A percentile compares a stretch with the other conserved stretches of the same genome.
Conservation (phyloP, 2,888 invertebrate species). For the Polydrusus tereticollis region DNA sequence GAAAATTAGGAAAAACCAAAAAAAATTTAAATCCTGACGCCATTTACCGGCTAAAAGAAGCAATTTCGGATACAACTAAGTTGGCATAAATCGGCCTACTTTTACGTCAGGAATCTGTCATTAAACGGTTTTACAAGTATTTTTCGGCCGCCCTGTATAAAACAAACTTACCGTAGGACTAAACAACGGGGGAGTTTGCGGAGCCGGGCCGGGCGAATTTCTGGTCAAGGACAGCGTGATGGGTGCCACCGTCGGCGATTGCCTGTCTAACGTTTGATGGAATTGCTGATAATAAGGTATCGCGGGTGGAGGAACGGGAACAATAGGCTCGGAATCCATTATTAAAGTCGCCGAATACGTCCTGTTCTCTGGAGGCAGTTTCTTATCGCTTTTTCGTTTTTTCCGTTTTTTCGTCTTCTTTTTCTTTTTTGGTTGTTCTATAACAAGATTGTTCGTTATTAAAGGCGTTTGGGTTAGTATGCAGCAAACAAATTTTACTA, state of each 20-base stretch:
- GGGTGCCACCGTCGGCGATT: slow-evolving; percentile 57
- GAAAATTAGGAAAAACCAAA: too few relatives aligned
- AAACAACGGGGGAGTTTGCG: slow-evolving; percentile 31
- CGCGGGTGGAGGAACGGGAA: slow-evolving; percentile 67
- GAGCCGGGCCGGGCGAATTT: slow-evolving; percentile 56
- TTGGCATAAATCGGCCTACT: too few relatives aligned
- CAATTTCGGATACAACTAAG: too few relatives aligned
- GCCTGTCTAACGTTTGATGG: slow-evolving; percentile 49
- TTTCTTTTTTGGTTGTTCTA: slow-evolving; percentile 71
- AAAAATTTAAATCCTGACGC: too few relatives aligned
- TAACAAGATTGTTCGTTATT: not conserved
- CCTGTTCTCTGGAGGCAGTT: slow-evolving; percentile 65
- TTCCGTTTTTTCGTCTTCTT: slow-evolving; percentile 70
- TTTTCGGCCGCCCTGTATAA: too few relatives aligned
- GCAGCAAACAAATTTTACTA: too few relatives aligned
- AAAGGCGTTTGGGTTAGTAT: not conserved
- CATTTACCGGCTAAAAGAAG: too few relatives aligned
- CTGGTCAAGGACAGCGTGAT: slow-evolving; percentile 60
- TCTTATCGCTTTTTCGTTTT: slow-evolving; percentile 69
- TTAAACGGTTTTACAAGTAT: too few relatives aligned
- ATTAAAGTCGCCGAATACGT: slow-evolving; percentile 42
- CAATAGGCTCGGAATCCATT: slow-evolving; percentile 64
- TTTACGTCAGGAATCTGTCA: too few relatives aligned
- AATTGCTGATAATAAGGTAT: slow-evolving; percentile 57
- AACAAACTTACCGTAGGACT: slow-evolving; percentile 9